A percentile compares a stretch with the other conserved stretches of the same genome.
phyloP scores from a whole-genome alignment of 1,140 invertebrate species.

The Marisa cornuarietis region DNA sequence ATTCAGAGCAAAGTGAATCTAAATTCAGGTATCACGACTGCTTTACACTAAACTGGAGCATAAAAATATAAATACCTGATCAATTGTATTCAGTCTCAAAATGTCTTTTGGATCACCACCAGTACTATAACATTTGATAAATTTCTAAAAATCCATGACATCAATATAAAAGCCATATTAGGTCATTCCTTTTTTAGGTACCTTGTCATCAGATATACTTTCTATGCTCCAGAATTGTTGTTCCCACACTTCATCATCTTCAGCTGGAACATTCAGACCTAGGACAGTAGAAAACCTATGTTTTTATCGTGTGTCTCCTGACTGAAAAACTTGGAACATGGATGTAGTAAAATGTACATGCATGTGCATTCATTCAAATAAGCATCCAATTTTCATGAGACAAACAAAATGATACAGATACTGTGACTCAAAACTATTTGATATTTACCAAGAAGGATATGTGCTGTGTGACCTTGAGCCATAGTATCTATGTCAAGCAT shows the following conservation, averaged over 20 bases:
- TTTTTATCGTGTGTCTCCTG: too few species aligned
- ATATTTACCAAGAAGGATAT: slow-evolving; percentile 41
- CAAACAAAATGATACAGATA: neutral
- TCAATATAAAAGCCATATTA: neutral
- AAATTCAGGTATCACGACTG: too few species aligned
- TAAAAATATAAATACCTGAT: too few species aligned
- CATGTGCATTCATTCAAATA: neutral
- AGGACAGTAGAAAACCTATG: neutral
- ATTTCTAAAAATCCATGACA: neutral
- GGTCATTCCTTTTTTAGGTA: slow-evolving; percentile 7
- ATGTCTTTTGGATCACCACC: too few species aligned
- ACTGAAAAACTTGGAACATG: too few species aligned
- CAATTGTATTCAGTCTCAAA: too few species aligned
- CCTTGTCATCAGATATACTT: slow-evolving; percentile 50
- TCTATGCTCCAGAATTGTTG: slow-evolving; percentile 50
- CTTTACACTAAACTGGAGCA: too few species aligned
- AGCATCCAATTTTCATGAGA: neutral
- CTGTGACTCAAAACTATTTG: too few species aligned
- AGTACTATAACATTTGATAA: too few species aligned
- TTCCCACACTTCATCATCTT: slow-evolving; percentile 35
- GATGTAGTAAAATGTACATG: neutral
- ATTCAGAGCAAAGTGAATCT: too few species aligned
- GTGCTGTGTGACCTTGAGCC: slow-evolving; percentile 28
- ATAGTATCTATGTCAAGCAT: slow-evolving; percentile 52
- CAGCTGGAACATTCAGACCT: slow-evolving; percentile 43